Evolutionary conservation across 2,888 invertebrate species (phyloP).

Genomic region (Ctenicera cuprea): DNA sequence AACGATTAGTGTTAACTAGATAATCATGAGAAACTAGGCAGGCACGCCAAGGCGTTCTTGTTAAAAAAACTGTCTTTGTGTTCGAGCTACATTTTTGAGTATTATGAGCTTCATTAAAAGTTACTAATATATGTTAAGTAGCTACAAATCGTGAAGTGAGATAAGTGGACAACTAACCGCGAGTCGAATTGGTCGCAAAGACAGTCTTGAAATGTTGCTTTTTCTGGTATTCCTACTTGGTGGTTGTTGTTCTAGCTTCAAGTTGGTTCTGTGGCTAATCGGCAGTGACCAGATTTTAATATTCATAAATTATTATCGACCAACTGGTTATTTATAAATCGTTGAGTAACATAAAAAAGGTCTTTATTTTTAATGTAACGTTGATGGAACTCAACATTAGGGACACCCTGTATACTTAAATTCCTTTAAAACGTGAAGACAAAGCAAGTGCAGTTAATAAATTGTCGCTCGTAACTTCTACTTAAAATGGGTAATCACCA

Average conservation of each 20-base stretch:
- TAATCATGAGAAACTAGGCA: conserved; percentile 1
- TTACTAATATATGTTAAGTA: no score
- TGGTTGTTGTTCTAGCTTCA: no score
- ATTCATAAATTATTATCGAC: no score
- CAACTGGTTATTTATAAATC: no score
- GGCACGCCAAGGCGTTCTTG: conserved; percentile 22
- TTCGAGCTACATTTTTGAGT: neutral
- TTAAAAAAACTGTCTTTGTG: neutral
- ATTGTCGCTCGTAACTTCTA: conserved; percentile 28
- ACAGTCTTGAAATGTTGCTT: neutral
- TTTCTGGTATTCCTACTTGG: no score
- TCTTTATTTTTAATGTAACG: neutral
- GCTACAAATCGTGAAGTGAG: neutral
- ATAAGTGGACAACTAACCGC: no score
- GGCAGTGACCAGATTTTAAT: no score
- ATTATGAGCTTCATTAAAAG: no score
- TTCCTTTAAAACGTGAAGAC: neutral
- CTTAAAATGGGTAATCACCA: conserved; percentile 33
- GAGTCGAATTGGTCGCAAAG: neutral
- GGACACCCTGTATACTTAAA: neutral
- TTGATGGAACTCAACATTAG: neutral
- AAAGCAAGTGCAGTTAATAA: conserved; percentile 32
- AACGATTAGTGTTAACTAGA: conserved; percentile 13
- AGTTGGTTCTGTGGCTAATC: no score
- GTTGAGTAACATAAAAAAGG: no score